phyloP scores from a whole-genome alignment of 1,140 invertebrate species.

The Drosophila simulans region DNA sequence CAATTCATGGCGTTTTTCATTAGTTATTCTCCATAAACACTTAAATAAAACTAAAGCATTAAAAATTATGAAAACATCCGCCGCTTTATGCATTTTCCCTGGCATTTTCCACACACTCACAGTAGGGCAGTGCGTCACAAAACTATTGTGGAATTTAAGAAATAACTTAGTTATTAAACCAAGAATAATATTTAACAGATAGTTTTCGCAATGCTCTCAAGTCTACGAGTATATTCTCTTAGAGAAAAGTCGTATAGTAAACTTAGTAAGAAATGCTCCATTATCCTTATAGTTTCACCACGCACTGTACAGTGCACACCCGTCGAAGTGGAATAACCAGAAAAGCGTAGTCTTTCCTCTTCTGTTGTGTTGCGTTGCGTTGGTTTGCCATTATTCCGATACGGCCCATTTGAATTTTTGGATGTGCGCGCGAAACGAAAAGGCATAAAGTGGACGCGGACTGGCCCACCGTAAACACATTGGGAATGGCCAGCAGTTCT shows the following conservation, averaged over 20 bases:
- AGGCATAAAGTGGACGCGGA: constrained; percentile 48
- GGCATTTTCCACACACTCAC: constrained; percentile 51
- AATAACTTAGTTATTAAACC: not conserved
- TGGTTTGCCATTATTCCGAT: constrained; percentile 67
- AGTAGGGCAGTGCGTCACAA: constrained; percentile 14
- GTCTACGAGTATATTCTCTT: not conserved
- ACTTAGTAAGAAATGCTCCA: no score
- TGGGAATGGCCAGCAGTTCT: constrained; percentile 12
- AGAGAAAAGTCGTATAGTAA: no score
- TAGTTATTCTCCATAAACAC: constrained; percentile 82
- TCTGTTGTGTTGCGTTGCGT: constrained; percentile 21
- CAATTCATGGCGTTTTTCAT: constrained; percentile 75
- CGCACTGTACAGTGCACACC: constrained; percentile 24
- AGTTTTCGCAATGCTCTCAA: not conserved
- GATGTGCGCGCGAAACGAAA: constrained; percentile 73
- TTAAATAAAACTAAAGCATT: constrained; percentile 81
- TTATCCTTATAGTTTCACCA: constrained; percentile 5
- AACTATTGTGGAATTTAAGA: not conserved
- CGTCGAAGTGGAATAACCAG: constrained; percentile 22
- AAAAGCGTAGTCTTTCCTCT: constrained; percentile 20
- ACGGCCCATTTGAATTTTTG: constrained; percentile 70
- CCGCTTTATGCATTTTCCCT: constrained; percentile 70
- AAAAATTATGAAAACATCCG: constrained; percentile 66
- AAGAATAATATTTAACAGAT: not conserved
- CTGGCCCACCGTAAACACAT: constrained; percentile 65